Evolutionary conservation across 2,113 vertebrate species (phyloP), one percentile per base, ranked within the genome.

Genomic region (Perccottus glenii): DNA sequence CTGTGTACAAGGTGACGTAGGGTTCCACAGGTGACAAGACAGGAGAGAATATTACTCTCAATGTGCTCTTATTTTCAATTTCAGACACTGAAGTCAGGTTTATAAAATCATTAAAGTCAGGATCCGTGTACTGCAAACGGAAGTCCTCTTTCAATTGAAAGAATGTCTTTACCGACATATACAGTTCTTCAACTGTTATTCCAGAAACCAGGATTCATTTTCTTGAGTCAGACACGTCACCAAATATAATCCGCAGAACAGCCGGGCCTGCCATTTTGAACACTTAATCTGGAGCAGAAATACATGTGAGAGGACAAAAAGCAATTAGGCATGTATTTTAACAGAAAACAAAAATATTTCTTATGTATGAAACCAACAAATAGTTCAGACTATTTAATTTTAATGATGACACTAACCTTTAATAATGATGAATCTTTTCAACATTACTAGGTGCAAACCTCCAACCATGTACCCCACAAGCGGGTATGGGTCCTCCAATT

Each of bases 401-500:
- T 27, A 27, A 27, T 27, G 16, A 38, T 36, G 14, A 0, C 43
- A 66, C 64, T 35, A 47, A 66, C 64, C 15, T 71, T 42, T 48
- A 9, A 48, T 16, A 2, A 61, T 61, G 32, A 71, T 1, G 5
- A 57, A 66, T 73, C 64, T 60, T 56, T 61, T 81, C 68, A 73
- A 64, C 9, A 49, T 66, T 14, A 80, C 61, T 56, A 80, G 75
- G 11, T 10, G 44, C 53, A 71, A 47, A n/a, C 61, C 62, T n/a
- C 9, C 49, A 15, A 83, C 75, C 0, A 60, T 64, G 43, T 78
- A 70, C 0, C 70, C 66, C 33, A 55, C 47, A 74, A 82, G 60
- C 33, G 64, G 56, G 73, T 70, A 70, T n/a, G 60, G 64, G 60
- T 83, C 73, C 0, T 35, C 43, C 52, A 82, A 79, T 42, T 82